Evolutionary conservation across 2,888 invertebrate genomes (phyloP), one percentile per base, ranked within the genome.

Genomic region (Eutolmus rufibarbis): DNA sequence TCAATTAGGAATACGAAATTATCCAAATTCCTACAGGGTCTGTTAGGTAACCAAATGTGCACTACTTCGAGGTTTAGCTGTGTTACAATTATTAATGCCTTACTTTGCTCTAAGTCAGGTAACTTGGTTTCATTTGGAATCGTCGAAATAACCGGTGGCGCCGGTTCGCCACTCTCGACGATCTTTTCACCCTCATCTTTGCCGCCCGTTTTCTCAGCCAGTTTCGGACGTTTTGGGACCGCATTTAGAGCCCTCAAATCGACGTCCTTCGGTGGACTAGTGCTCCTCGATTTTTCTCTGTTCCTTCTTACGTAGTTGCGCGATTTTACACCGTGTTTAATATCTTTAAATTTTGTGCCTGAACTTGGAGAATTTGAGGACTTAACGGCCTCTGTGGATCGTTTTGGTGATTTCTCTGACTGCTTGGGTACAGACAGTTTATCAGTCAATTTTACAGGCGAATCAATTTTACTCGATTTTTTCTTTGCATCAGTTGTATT

Each of bases 291-390:
- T 89, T 93, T 93, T 89, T 94, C 94, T 89, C 94, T 93, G 91
- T 95, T 95, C 87, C 95, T 93, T 87, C 95, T 93, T 91, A 95
- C 94, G 93, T 96, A 96, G 91, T 94, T 94, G 87, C 95, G 93
- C 90, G 94, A 94, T 92, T 94, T 94, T 91, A 93, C 93, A 89
- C 93, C 40, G n/a, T 86, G 94, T 90, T 94, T 94, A 66, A 94
- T 92, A 90, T 94, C 94, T 91, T 94, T 95, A 92, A 95, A 95
- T 34, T 74, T 88, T 7, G 82, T 74, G 34, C 16, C 19, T 74
- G 74, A n/a, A 74, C 34, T 85, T 37, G 88, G 77, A 5, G 88
- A 81, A 19, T n/a, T 19, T 40, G 82, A 31, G 23, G 81, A 86
- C 23, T 46, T 77, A 43, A 37, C 46, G 23, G 40, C 31, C 34